Evolutionary conservation across 2,888 invertebrate genomes (phyloP), one percentile per base, ranked within the genome.

Genomic region (Notodonta ziczac): DNA sequence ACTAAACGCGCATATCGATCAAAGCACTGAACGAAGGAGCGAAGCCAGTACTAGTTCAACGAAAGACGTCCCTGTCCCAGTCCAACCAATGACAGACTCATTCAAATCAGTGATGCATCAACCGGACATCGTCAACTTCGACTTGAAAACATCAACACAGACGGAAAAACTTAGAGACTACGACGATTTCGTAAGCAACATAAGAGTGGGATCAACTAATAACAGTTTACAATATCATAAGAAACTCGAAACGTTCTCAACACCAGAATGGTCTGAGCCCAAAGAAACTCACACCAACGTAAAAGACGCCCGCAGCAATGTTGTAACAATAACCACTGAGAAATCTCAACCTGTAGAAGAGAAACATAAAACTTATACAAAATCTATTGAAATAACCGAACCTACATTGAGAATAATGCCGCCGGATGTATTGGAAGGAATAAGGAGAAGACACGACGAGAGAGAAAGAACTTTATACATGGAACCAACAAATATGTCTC

Each of bases 51-150:
- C 87, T 3, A 90, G 85, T 66, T 81, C 87, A 3, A 89, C 84
- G 65, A 87, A 85, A 72, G 88, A 91, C 16, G 72, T 75, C 9
- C 63, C 81, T 2, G 24, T 24, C 2, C 24, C 24, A 2, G 24
- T 24, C 24, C 24, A 24, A 24, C 83, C 83, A 52, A 77, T 89
- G 78, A 92, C 92, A 32, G 93, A 92, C 59, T 80, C 91, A 0
- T 88, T 88, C 13, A 93, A 93, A 78, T 90, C 93, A 13, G 76
- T 88, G 12, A 82, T 88, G 78, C 93, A 94, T 69, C 94, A 94
- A 81, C 94, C 94, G 16, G 94, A 94, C 65, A 91, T 94, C 40
- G 94, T 94, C 0, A 94, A 94, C 64, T 92, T 94, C 67, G 92
- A 93, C 76, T 80, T 94, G 44, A 94, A 94, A 82, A 67, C 86